Conservation (phyloP, 1,140 invertebrate species). For the Drosophila grimshawi region DNA sequence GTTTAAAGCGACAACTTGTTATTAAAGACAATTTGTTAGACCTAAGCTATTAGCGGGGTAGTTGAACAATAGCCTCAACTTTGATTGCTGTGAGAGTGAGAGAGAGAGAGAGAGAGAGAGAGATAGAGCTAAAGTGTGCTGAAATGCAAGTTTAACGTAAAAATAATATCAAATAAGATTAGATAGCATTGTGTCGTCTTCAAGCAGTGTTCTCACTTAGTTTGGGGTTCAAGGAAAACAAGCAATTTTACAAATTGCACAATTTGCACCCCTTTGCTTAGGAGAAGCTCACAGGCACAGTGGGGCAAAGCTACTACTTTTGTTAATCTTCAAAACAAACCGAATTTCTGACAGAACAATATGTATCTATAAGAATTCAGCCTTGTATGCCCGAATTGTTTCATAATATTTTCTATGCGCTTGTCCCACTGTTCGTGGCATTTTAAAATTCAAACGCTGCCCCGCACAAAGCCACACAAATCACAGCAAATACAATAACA, state of each 20-base stretch:
- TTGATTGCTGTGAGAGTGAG: not conserved
- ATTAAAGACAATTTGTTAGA: conserved; percentile 54
- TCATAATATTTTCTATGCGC: not conserved
- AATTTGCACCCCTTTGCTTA: conserved; percentile 76
- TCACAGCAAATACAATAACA: conserved; percentile 80
- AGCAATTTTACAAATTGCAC: conserved; percentile 77
- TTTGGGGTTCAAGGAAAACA: conserved; percentile 50
- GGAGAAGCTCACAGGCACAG: conserved; percentile 20
- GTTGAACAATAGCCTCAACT: conserved; percentile 26
- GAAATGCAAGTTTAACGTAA: conserved; percentile 78
- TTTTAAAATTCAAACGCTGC: conserved; percentile 70
- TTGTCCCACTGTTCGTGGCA: conserved; percentile 53
- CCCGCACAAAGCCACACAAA: conserved; percentile 66
- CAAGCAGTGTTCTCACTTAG: conserved; percentile 30
- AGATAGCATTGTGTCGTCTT: conserved; percentile 81
- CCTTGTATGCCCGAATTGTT: not conserved
- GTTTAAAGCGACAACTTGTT: conserved; percentile 55
- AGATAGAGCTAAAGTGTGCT: conserved; percentile 42
- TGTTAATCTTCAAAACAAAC: not conserved
- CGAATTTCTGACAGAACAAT: too few relatives aligned
- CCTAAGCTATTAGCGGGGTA: conserved; percentile 11
- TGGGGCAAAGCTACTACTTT: conserved; percentile 12
- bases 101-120: too few relatives aligned
- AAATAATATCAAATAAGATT: conserved; percentile 83
- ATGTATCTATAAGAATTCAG: too few relatives aligned